Base-by-base conservation (phyloP, 2,113 vertebrate genomes). In the Girardinichthys multiradiatus region DNA sequence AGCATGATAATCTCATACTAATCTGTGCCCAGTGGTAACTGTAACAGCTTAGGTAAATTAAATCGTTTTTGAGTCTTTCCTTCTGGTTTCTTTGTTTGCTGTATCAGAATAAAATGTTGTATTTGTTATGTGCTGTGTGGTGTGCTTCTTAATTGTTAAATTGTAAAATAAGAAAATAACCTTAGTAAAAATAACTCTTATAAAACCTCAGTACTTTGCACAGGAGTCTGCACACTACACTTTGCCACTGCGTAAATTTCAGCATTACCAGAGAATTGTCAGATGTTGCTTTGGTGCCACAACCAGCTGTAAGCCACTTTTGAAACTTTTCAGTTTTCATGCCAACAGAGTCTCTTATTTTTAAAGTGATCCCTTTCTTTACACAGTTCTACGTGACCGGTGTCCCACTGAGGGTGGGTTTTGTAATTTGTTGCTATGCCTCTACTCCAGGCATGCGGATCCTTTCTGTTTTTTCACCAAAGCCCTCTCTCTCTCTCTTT, bases 341-440 rank as follows among this genome's bases (percentile, higher is more conserved):
- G 57, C 64, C 6, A 27, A 45, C 64, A 4, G 3, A 37, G 11
- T 68, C 57, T 39, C 54, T 27, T 26, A 66, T 72, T 64, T 13
- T 57, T 42, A 14, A 69, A 65, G 30, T 42, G 70, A 89, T 81
- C 79, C 68, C 77, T 78, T 64, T 85, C 72, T 84, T 77, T 82
- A 73, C 80, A 11, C 86, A 71, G 70, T 33, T 54, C 77, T 87
- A 76, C 82, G 74, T 82, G 74, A 57, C 62, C 80, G 77, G 82
- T 88, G 82, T 87, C 89, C 76, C 65, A 77, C 87, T 87, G 87
- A 86, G 86, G 60, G 67, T 84, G 74, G 72, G 86, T 86, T 78
- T 84, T 91, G 88, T 93, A 86, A 87, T 90, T 90, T 89, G 92
- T 93, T 93, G 90, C 90, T 71, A 93, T 86, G 92, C 85, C 72